A percentile compares a stretch with the other conserved stretches of the same genome.
phyloP scores from a whole-genome alignment of 2,797 vertebrate genomes.

The Tauraco hartlaubi region DNA sequence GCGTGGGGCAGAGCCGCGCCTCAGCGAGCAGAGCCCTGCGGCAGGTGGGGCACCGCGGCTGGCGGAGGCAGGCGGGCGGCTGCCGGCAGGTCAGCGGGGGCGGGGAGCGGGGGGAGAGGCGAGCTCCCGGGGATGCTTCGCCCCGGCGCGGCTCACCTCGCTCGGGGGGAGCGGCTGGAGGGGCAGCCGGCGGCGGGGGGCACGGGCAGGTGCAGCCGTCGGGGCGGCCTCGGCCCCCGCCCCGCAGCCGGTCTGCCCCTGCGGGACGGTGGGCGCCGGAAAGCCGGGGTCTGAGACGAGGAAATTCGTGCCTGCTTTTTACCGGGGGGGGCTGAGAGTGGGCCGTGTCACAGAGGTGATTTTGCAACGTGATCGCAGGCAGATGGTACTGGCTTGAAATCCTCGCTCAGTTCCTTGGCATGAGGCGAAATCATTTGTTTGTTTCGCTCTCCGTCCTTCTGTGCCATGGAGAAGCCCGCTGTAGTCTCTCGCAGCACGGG shows the following conservation, averaged over 20 bases:
- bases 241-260: background rate
- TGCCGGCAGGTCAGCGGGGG: background rate
- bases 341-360: background rate
- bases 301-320: background rate
- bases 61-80: background rate
- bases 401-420: background rate
- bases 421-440: background rate
- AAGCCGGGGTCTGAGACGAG: background rate
- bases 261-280: rapidly evolving
- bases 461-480: background rate
- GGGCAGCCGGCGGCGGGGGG: background rate
- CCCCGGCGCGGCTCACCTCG: background rate
- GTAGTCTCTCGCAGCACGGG: rapidly evolving
- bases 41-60: background rate
- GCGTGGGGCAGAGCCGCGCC: background rate
- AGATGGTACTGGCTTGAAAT: background rate
- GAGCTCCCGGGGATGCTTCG: too few species aligned
- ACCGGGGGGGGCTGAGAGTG: background rate
- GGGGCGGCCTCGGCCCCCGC: background rate
- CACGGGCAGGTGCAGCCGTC: background rate
- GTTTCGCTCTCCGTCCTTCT: rapidly evolving
- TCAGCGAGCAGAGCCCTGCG: background rate
- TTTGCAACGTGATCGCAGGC: background rate
- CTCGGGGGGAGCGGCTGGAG: background rate
- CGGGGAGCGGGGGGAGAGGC: background rate